Evolutionary conservation across 2,888 invertebrate species (phyloP), one percentile per base, ranked within the genome.

Genomic region (Clostera curtula): DNA sequence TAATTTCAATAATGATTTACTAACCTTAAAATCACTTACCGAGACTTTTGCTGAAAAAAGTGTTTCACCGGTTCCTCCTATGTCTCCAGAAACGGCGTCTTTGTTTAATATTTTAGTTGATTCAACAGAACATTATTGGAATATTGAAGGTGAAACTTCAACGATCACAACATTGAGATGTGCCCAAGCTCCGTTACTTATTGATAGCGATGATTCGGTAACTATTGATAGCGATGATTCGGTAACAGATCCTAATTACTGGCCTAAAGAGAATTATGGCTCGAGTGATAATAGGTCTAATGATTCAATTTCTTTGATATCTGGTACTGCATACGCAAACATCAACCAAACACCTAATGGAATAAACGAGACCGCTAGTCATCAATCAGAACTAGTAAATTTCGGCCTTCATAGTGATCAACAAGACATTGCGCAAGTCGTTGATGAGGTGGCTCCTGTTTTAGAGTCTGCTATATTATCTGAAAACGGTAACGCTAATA

Each of bases 261-360:
- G 24, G 27, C 24, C 31, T 31, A 20, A 27, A 27, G 19, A 20
- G 14, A 11, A 27, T 25, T 27, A 27, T 32, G 24, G 25, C 27
- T 32, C 24, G 21, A 27, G 32, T 27, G 27, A 32, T 32, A 27
- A 31, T 27, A 27, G 24, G 20, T 31, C 31, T 24, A 32, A 32
- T 32, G 24, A 27, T 32, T 32, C 32, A 32, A 32, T 32, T 32
- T 32, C 32, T 32, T 25, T 32, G 18, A 27, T 32, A 23, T 13
- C 24, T 31, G 27, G 24, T 24, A 25, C 25, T 30, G 16, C 32
- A 32, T 14, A 21, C 25, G 24, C 21, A 32, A 25, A 25, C 24
- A 29, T 19, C 16, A 29, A 29, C 29, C 29, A 29, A 29, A 29
- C 24, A 27, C 16, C 27, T 17, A 27, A 22, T 17, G 21, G 9